These are phyloP conservation scores for Gavia stellata DNA, from an alignment of 2,113 vertebrate species.

Conservation along the genomic window DNA sequence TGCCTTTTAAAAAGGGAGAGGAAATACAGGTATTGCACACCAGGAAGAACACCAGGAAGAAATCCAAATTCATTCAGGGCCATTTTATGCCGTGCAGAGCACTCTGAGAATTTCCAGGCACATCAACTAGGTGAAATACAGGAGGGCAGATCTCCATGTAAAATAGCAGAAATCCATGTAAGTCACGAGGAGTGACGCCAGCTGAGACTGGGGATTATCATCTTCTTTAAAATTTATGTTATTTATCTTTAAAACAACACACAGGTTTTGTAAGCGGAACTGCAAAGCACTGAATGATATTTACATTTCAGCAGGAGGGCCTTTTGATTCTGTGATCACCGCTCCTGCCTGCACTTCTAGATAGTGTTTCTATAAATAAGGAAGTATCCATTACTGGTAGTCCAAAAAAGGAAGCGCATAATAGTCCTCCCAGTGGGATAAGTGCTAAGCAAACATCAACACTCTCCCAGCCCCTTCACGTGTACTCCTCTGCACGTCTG, in stretches of 20 bases:
- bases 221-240: background rate
- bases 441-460: background rate
- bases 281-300: background rate
- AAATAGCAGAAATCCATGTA: background rate
- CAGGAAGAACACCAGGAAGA: background rate
- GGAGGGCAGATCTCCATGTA: background rate
- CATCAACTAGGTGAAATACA: background rate
- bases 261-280: background rate
- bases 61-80: background rate
- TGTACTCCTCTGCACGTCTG: background rate
- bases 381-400: background rate
- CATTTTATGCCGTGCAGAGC: background rate
- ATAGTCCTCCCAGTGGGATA: background rate
- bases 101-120: background rate
- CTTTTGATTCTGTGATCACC: background rate
- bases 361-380: background rate
- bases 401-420: background rate
- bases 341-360: background rate
- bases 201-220: background rate
- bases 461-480: fast-evolving
- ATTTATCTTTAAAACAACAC: background rate
- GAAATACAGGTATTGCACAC: background rate
- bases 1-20: background rate
- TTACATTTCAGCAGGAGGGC: background rate
- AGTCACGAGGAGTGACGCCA: background rate